Conservation (phyloP, 2,797 vertebrate genomes). For the Rallus crepitans region DNA sequence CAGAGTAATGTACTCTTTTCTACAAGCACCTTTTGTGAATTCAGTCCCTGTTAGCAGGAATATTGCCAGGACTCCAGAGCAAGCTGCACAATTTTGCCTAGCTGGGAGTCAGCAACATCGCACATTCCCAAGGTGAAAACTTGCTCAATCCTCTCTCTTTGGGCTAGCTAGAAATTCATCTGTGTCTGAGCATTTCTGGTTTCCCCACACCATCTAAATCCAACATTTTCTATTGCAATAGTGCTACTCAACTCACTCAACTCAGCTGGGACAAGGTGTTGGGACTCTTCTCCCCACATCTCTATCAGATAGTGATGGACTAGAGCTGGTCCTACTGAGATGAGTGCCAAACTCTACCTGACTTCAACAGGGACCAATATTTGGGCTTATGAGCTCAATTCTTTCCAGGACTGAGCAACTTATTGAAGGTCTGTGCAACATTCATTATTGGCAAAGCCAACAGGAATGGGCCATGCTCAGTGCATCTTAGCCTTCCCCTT, state of each 20-base stretch:
- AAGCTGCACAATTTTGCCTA: not conserved
- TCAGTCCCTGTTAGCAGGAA: not conserved
- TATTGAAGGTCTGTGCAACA: not conserved
- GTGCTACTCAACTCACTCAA: not conserved
- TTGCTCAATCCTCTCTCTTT: not conserved
- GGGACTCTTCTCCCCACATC: not conserved
- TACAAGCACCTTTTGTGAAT: conserved; percentile 20
- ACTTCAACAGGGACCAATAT: not conserved
- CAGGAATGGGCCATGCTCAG: not conserved
- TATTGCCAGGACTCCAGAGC: not conserved
- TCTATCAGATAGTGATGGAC: not conserved
- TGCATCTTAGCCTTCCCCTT: not conserved
- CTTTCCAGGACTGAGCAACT: not conserved
- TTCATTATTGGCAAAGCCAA: not conserved
- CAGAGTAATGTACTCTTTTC: not conserved
- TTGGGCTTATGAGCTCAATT: not conserved
- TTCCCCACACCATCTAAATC: not conserved
- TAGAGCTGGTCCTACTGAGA: not conserved
- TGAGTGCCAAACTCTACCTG: not conserved
- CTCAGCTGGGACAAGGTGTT: not conserved
- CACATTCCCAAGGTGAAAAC: not conserved
- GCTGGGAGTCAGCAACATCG: not conserved
- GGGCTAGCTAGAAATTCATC: not conserved
- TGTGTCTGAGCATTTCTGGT: not conserved
- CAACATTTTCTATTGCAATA: not conserved